Percentiles rank a stretch among this genome's conserved stretches.
Conservation (phyloP, 1,140 invertebrate genomes). For the Ditylenchus dipsaci region DNA sequence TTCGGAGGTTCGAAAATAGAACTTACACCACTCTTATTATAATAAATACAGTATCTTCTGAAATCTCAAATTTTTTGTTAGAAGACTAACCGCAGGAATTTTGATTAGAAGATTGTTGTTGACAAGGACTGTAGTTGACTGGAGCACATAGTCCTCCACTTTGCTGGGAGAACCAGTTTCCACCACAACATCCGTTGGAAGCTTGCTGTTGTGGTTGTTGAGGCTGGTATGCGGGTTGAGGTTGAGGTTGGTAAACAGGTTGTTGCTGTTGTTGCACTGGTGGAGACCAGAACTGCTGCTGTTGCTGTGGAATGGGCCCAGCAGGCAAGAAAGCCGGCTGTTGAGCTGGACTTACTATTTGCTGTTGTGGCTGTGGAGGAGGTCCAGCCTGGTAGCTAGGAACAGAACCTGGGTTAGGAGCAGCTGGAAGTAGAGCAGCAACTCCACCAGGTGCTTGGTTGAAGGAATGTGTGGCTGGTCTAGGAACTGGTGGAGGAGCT, state of each 20-base stretch:
- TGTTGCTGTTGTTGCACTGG: not conserved
- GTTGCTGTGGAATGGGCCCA: not conserved
- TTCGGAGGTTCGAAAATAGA: too few relatives aligned
- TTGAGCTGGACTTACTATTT: not conserved
- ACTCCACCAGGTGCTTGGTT: not conserved
- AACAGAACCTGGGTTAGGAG: not conserved
- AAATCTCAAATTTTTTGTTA: not conserved
- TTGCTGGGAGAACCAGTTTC: constrained; percentile 13
- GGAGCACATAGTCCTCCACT: constrained; percentile 13
- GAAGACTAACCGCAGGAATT: not conserved
- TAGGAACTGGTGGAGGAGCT: not conserved
- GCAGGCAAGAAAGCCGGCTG: not conserved
- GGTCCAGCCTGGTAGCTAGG: not conserved
- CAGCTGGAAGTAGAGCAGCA: not conserved
- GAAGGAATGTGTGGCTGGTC: not conserved
- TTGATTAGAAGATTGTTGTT: not conserved
- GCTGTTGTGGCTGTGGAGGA: not conserved
- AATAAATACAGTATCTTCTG: too few relatives aligned
- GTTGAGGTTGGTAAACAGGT: not conserved
- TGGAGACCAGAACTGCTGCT: not conserved
- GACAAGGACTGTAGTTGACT: constrained; percentile 10
- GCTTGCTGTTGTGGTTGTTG: constrained; percentile 11
- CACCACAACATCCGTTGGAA: constrained; percentile 13
- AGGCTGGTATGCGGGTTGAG: not conserved
- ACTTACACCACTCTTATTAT: too few relatives aligned